Conservation (phyloP, 1,140 invertebrate species). For the Oedothorax gibbosus region DNA sequence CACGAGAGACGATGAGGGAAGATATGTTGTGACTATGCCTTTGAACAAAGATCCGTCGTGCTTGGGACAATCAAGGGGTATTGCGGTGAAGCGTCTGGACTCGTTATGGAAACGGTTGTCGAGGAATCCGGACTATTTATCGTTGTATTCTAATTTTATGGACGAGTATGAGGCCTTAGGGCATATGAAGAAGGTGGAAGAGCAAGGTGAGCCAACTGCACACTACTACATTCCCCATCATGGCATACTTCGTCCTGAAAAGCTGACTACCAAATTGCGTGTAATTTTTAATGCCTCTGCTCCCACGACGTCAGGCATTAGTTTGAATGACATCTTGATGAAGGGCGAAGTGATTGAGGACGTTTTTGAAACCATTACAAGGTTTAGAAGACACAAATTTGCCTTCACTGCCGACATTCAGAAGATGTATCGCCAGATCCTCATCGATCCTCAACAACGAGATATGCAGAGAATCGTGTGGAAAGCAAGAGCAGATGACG, state of each 20-base stretch:
- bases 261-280: background rate
- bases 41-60: too few relatives aligned
- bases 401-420: background rate
- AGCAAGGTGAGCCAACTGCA: background rate
- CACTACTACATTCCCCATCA: slow-evolving; percentile 14
- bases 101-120: background rate
- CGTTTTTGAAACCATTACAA: background rate
- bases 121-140: background rate
- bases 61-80: too few relatives aligned
- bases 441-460: background rate
- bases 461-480: background rate
- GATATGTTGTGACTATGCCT: too few relatives aligned
- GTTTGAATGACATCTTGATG: background rate
- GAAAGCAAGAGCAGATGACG: background rate
- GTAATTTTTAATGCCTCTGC: background rate
- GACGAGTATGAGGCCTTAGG: background rate
- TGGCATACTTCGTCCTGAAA: background rate
- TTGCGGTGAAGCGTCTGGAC: background rate
- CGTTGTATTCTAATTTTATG: slow-evolving; percentile 9
- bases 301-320: background rate
- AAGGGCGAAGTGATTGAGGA: background rate
- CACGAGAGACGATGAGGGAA: too few relatives aligned
- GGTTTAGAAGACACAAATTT: slow-evolving; percentile 1
- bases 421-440: slow-evolving; percentile 5
- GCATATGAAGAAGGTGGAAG: background rate